Evolutionary conservation across 2,888 invertebrate species (phyloP), one percentile per base, ranked within the genome.

Genomic region (Sthenelais limicola): DNA sequence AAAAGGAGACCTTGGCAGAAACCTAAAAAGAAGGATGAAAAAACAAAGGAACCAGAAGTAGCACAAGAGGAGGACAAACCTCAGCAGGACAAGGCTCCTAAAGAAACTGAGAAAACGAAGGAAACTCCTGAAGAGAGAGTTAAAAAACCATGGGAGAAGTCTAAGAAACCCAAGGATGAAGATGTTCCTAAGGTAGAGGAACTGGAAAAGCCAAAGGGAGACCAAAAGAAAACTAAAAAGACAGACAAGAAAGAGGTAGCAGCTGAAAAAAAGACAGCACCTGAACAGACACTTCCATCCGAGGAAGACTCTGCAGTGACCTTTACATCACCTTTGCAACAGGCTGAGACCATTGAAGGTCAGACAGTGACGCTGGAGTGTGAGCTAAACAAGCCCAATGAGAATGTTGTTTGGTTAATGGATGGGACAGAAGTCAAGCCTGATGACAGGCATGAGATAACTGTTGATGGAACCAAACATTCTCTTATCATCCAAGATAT

Each of bases 361-460:
- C 80, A 85, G 58, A 82, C 80, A 35, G 83, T 84, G 67, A 82
- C 79, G n/a, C 82, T 86, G 74, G 76, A 75, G 5, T 85, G 84
- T 71, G 82, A 84, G 58, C 79, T 83, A 32, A 78, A 82, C 0
- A 82, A 85, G 32, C 81, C 82, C 0, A 73, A 62, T 12, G 12
- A 77, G 21, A 80, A 81, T 18, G 83, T 82, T 58, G 80, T 78
- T 24, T 86, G 86, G 86, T 79, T 82, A 69, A 84, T 83, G 76
- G 81, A 84, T 72, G 85, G 83, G 7, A 72, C 79, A 51, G 82
- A 83, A 75, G 73, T 86, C 1, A 73, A 72, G n/a, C 79, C 82
- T 18, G 69, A 69, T n/a, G 33, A 32, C 21, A 30, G 83, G 76
- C 80, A 82, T 71, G 68, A 72, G 28, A 76, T 84, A 30, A 74